Evolutionary conservation across 2,888 invertebrate genomes (phyloP).

Genomic region (Bellardia bayeri): DNA sequence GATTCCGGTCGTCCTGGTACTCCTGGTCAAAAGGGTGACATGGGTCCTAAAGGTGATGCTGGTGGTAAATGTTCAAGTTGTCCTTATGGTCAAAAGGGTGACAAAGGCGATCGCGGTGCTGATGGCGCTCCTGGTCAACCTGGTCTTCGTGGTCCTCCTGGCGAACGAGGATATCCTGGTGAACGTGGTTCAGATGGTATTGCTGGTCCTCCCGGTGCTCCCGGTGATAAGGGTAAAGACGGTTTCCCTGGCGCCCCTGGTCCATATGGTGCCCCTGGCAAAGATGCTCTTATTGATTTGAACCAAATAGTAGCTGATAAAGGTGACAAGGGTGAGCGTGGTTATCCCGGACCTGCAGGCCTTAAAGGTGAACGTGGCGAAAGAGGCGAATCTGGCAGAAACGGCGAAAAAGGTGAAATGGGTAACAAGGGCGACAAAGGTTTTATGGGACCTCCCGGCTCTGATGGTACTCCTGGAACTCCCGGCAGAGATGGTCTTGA

Average conservation of each 20-base stretch:
- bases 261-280: constrained; percentile 87
- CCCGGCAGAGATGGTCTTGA: constrained; percentile 88
- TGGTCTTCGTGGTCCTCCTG: constrained; percentile 90
- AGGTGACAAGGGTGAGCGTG: constrained; percentile 89
- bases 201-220: constrained; percentile 85
- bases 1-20: constrained; percentile 88
- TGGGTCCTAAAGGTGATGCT: constrained; percentile 91
- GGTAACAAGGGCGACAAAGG: constrained; percentile 90
- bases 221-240: constrained; percentile 83
- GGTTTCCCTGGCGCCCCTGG: constrained; percentile 87
- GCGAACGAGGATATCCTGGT: constrained; percentile 89
- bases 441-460: constrained; percentile 88
- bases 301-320: constrained; percentile 86
- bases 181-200: constrained; percentile 89
- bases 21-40: constrained; percentile 87
- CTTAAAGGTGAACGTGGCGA: constrained; percentile 88
- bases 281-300: constrained; percentile 86
- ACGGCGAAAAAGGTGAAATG: constrained; percentile 88
- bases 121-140: constrained; percentile 88
- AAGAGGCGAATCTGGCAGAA: constrained; percentile 88
- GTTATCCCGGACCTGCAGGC: constrained; percentile 87
- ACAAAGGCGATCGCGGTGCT: constrained; percentile 90
- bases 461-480: constrained; percentile 89
- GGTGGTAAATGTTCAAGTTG: constrained; percentile 93
- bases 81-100: constrained; percentile 89